Conservation (phyloP, 2,888 invertebrate genomes). For the Lepidochitona cinerea region DNA sequence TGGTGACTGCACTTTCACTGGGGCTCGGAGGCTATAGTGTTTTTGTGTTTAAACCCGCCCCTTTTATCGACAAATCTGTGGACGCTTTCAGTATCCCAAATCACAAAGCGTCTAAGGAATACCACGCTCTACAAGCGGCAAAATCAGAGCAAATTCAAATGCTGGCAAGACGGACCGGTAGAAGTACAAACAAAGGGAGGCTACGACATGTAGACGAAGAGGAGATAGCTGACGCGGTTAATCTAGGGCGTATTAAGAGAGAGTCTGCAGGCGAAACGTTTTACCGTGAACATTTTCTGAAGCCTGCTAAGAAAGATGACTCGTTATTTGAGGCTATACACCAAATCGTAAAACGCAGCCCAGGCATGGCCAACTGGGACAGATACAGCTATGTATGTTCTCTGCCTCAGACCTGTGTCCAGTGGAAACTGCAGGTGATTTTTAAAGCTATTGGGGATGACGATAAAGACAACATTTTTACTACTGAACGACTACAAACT, state of each 20-base stretch:
- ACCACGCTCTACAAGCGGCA: constrained; percentile 48
- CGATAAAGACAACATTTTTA: constrained; percentile 57
- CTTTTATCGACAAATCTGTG: constrained; percentile 61
- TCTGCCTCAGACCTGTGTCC: constrained; percentile 25
- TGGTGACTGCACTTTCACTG: neutral
- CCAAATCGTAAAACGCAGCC: neutral
- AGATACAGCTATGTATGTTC: neutral
- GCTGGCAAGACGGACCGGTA: neutral
- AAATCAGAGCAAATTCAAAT: too few species aligned
- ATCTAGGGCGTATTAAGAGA: neutral
- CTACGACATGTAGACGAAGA: neutral
- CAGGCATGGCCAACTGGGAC: too few species aligned
- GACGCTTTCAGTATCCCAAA: constrained; percentile 63
- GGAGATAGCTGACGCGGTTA: neutral
- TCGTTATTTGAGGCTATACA: neutral
- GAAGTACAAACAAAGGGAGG: neutral
- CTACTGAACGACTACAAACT: constrained; percentile 49
- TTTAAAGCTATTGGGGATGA: constrained; percentile 53
- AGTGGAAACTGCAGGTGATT: constrained; percentile 52
- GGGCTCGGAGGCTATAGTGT: constrained; percentile 46
- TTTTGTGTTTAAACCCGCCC: constrained; percentile 42
- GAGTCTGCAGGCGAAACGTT: neutral
- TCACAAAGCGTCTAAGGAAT: constrained; percentile 54
- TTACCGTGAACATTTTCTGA: neutral
- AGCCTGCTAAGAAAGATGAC: neutral